Conservation (phyloP, 2,113 vertebrate genomes). For the Barnardius zonarius region DNA sequence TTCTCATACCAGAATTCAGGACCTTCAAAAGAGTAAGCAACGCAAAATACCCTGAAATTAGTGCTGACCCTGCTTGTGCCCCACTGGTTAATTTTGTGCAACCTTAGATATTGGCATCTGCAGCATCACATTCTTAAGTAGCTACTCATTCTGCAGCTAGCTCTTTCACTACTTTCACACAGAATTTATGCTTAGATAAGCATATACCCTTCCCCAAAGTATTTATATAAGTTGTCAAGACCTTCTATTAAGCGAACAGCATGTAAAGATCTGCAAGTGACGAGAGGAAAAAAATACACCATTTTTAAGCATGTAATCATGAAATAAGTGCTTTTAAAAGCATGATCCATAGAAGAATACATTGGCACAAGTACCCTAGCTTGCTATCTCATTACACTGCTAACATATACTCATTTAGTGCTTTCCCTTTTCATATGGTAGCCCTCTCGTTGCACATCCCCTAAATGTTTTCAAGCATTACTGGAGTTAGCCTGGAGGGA, state of each 20-base stretch:
- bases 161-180: neutral
- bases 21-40: neutral
- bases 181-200: neutral
- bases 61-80: neutral
- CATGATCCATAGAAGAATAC: neutral
- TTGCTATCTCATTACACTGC: neutral
- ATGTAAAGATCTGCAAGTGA: neutral
- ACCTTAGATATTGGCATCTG: neutral
- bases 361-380: neutral
- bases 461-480: neutral
- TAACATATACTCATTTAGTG: neutral
- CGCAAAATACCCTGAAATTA: neutral
- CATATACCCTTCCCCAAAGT: neutral
- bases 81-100: neutral
- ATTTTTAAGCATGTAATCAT: neutral
- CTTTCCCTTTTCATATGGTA: neutral
- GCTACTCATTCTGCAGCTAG: neutral
- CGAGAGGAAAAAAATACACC: neutral
- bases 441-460: neutral
- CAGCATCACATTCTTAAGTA: neutral
- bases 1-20: neutral
- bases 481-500: neutral
- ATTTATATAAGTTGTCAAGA: neutral
- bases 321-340: neutral
- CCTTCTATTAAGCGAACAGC: neutral